Percentiles rank a stretch among this genome's conserved stretches.
These are phyloP conservation scores for Cecidostiba fungosa DNA, from an alignment of 2,888 invertebrate species.

Conservation along the genomic window DNA sequence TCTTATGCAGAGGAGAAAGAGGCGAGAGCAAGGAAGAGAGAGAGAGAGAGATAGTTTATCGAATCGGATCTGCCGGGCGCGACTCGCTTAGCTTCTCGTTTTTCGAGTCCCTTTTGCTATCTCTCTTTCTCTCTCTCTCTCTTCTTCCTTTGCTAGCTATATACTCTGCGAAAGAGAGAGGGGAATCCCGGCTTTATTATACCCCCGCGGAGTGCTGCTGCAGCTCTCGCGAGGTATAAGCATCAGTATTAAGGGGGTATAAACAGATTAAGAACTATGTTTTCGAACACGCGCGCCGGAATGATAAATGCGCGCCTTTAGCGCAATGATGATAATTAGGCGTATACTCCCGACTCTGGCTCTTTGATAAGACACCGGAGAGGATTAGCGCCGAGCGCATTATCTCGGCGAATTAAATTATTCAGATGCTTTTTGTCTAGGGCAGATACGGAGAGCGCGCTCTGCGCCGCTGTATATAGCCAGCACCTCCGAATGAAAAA, in stretches of 20 bases:
- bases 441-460: not conserved
- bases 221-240: conserved; percentile 21
- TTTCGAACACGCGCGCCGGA: conserved; percentile 55
- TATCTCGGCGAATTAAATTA: conserved; percentile 58
- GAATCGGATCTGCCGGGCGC: conserved; percentile 40
- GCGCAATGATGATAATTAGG: conserved; percentile 59
- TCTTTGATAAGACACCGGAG: conserved; percentile 54
- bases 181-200: conserved; percentile 43
- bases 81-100: conserved; percentile 53
- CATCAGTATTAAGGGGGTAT: conserved; percentile 52
- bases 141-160: not conserved
- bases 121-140: not conserved
- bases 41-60: conserved; percentile 48
- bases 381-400: conserved; percentile 49
- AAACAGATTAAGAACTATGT: conserved; percentile 64
- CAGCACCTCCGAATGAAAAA: conserved; percentile 8
- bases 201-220: conserved; percentile 28
- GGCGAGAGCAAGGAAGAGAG: not conserved
- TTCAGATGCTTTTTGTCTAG: conserved; percentile 39
- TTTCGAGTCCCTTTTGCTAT: conserved; percentile 47
- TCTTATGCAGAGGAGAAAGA: conserved; percentile 48
- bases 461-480: too few relatives aligned
- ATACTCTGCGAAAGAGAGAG: not conserved
- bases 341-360: conserved; percentile 31
- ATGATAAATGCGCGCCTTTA: conserved; percentile 58